Base-by-base conservation (phyloP, 2,888 invertebrate genomes). In the Dicranocentrus wangi region DNA sequence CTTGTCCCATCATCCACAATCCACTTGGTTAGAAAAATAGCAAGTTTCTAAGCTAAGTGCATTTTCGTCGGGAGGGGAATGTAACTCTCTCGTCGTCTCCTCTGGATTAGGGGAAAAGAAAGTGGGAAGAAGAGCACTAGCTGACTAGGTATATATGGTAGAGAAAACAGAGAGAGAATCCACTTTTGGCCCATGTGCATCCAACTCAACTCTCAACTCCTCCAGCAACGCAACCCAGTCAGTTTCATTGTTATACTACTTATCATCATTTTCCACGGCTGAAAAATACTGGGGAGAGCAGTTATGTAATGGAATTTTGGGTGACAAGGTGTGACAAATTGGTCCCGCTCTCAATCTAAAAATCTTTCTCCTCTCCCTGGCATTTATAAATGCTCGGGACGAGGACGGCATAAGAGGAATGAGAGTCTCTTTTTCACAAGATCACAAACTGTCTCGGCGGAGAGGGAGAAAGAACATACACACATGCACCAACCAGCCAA, bases 251-350 rank as follows among this genome's bases (percentile, higher is more conserved):
- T n/a, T 47, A 5, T 47, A n/a, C 2, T 47, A 47, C 47, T 47
- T 47, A n/a, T n/a, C 47, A 10, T 47, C n/a, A 10, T 47, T 47
- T 47, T 47, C n/a, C 47, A 60, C 39, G 13, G 42, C 27, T 32
- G 28, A 55, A 27, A 25, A 60, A 68, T 8, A 47, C 10, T 47
- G 15, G 47, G 15, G 27, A 23, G 28, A 53, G 21, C 68, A 55
- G 21, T 72, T 58, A 60, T 70, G 76, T 82, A 83, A 83, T 83
- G 80, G 83, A 83, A 82, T 83, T 79, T 82, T n/a, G 72, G 68
- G 71, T 81, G 81, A 82, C 81, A 81, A 75, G 81, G 79, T 75
- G 81, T 83, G 83, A 83, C 83, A 83, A 83, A 83, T 83, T 81
- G 55, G 78, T 63, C 77, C 77, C 63, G 65, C 42, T 77, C 77